Evolutionary conservation across 2,113 vertebrate genomes (phyloP).

Genomic region (Leptodactylus fuscus): DNA sequence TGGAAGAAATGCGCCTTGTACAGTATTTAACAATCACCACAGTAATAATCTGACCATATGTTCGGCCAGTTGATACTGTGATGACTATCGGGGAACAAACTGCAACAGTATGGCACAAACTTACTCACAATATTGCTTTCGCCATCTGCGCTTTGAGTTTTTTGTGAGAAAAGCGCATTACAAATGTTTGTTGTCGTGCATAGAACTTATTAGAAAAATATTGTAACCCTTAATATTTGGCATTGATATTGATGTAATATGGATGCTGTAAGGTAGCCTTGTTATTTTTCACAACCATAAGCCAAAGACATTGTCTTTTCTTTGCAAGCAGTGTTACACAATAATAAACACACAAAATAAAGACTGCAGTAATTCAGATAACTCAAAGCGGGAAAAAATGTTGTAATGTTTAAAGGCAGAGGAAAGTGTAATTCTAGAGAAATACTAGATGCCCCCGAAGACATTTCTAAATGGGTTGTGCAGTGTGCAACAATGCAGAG

Average conservation of each 20-base stretch:
- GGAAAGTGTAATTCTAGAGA: conserved; percentile 4
- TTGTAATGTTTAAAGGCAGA: background rate
- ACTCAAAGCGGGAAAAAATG: background rate
- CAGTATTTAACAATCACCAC: background rate
- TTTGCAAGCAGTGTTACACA: background rate
- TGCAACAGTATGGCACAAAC: background rate
- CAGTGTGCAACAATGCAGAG: conserved; percentile 47
- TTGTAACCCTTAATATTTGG: background rate
- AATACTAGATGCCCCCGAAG: conserved; percentile 44
- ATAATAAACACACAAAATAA: background rate
- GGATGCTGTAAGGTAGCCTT: background rate
- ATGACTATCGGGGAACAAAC: background rate
- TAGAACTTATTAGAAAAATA: background rate
- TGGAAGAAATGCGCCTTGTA: background rate
- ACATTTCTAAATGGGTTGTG: conserved; percentile 43
- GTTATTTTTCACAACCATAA: no score
- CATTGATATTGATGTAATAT: background rate
- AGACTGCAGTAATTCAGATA: background rate
- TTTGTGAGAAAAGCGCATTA: no score
- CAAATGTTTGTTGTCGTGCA: no score
- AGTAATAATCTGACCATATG: conserved; percentile 44
- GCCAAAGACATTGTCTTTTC: background rate
- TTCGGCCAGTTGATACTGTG: conserved; percentile 16
- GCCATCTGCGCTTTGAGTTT: no score
- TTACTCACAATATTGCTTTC: background rate